Evolutionary conservation across 2,797 vertebrate genomes (phyloP).

Genomic region (Psittacula echo): DNA sequence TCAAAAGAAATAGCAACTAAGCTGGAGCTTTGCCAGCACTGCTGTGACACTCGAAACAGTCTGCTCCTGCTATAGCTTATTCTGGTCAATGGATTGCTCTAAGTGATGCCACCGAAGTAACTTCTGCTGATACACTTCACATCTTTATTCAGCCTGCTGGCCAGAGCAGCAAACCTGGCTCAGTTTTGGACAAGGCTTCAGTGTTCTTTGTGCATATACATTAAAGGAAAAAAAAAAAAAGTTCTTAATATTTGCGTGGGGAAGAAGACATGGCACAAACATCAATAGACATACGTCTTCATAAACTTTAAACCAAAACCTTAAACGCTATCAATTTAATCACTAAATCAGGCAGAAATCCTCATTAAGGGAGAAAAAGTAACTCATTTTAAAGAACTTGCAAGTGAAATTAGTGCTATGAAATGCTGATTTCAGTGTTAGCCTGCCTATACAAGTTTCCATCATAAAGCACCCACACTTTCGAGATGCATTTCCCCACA

Average conservation of each 20-base stretch:
- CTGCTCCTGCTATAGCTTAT: neutral
- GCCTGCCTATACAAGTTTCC: neutral
- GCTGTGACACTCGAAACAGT: neutral
- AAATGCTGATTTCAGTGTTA: slow-evolving; percentile 32
- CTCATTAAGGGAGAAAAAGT: slow-evolving; percentile 1
- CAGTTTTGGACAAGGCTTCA: neutral
- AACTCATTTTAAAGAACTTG: neutral
- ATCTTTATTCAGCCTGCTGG: neutral
- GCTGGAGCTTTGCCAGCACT: neutral
- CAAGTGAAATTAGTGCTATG: slow-evolving; percentile 6
- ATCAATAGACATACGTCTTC: neutral
- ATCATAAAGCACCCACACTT: neutral
- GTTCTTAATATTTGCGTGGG: neutral
- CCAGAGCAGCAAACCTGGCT: neutral
- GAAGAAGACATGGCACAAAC: neutral
- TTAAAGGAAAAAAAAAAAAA: neutral
- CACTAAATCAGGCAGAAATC: slow-evolving; percentile 13
- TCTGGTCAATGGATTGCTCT: neutral
- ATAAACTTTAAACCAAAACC: neutral
- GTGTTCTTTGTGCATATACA: neutral
- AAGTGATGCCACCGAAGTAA: neutral
- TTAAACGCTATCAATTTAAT: slow-evolving; percentile 23
- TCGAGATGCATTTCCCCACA: neutral
- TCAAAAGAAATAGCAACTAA: neutral
- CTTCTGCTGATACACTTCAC: too few species aligned